Conservation (phyloP, 2,797 vertebrate species). For the Lateolabrax maculatus region DNA sequence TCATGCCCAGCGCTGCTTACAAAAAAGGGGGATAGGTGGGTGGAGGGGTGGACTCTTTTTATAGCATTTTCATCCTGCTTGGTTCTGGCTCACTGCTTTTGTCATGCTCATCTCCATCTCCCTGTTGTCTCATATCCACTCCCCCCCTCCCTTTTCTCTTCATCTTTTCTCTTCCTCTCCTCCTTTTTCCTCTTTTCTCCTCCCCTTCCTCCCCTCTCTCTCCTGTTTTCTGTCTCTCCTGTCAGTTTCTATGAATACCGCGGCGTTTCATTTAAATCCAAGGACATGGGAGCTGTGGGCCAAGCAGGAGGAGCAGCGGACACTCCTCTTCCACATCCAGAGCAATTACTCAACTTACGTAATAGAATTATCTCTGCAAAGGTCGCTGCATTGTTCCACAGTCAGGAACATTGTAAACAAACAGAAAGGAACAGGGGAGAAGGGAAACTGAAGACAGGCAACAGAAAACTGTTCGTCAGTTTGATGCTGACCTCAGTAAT, state of each 20-base stretch:
- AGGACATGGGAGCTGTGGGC: conserved; percentile 69
- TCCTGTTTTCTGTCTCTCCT: background rate
- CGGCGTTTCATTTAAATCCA: conserved; percentile 71
- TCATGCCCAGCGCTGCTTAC: conserved; percentile 40
- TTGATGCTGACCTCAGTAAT: conserved; percentile 59
- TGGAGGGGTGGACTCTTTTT: conserved; percentile 47
- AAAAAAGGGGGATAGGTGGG: background rate
- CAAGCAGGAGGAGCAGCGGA: conserved; percentile 50
- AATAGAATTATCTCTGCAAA: conserved; percentile 81
- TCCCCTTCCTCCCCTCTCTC: background rate
- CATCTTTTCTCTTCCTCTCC: background rate
- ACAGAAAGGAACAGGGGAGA: conserved; percentile 27
- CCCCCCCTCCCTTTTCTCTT: conserved; percentile 12
- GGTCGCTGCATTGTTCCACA: conserved; percentile 77
- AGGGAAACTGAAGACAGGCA: conserved; percentile 22
- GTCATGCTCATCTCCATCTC: conserved; percentile 64
- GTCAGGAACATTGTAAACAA: conserved; percentile 68
- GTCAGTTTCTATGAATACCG: conserved; percentile 64
- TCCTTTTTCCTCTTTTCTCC: background rate
- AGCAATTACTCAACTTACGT: conserved; percentile 82
- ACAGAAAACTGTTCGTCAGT: conserved; percentile 41
- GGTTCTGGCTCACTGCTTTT: conserved; percentile 71
- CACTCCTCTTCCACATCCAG: conserved; percentile 76
- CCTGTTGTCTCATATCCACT: conserved; percentile 52
- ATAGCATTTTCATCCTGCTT: conserved; percentile 65